phyloP scores from a whole-genome alignment of 1,140 invertebrate species.

The Drosophila kurseongensis region DNA sequence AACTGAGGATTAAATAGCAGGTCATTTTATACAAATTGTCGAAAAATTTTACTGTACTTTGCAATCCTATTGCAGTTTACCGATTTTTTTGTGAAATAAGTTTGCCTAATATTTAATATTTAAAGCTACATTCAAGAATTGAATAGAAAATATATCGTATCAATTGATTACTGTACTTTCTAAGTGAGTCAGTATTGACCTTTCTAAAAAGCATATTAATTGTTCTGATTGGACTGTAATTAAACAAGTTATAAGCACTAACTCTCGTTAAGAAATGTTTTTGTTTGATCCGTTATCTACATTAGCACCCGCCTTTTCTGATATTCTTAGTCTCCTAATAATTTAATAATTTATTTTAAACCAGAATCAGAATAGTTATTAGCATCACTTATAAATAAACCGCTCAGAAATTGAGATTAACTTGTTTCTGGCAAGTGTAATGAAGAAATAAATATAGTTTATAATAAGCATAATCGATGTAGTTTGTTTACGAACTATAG shows the following conservation, averaged over 20 bases:
- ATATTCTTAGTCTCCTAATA: background rate
- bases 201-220: background rate
- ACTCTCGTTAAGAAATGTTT: background rate
- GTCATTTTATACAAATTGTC: too few relatives aligned
- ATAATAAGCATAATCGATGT: background rate
- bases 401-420: background rate
- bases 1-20: too few relatives aligned
- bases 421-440: background rate
- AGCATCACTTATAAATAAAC: too few relatives aligned
- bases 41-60: too few relatives aligned
- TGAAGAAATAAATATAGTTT: background rate
- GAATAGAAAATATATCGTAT: too few relatives aligned
- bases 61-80: too few relatives aligned
- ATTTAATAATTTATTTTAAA: background rate
- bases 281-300: slow-evolving; percentile 2
- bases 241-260: slow-evolving; percentile 5
- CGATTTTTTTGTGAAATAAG: too few relatives aligned
- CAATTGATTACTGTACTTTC: background rate
- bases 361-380: too few relatives aligned
- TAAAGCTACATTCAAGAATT: too few relatives aligned
- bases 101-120: too few relatives aligned
- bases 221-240: slow-evolving; percentile 1
- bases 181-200: background rate
- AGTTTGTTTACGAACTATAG: background rate
- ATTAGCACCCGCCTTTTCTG: background rate